Conservation (phyloP, 2,888 invertebrate genomes). For the Lepidocyrtinus sp. region DNA sequence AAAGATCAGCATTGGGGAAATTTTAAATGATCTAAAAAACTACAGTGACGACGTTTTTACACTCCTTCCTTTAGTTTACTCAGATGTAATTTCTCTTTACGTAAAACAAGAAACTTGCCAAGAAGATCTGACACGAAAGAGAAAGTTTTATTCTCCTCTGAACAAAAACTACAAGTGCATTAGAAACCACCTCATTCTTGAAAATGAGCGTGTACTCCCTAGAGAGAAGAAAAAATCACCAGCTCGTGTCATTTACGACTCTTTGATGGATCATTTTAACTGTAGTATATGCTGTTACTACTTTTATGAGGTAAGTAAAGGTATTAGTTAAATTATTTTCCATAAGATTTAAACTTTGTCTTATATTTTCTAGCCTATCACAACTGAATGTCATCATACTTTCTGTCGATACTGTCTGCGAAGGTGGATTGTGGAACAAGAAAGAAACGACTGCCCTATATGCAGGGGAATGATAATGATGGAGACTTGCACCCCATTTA, state of each 20-base stretch:
- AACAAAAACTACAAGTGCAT: neutral
- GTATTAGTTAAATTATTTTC: too few relatives aligned
- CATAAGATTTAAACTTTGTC: too few relatives aligned
- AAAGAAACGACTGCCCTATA: too few relatives aligned
- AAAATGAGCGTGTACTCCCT: neutral
- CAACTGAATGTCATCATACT: too few relatives aligned
- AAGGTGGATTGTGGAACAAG: too few relatives aligned
- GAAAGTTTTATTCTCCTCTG: neutral
- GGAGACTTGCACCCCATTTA: too few relatives aligned
- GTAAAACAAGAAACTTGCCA: neutral
- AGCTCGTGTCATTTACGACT: neutral
- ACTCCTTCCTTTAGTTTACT: neutral
- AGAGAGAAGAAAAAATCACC: neutral
- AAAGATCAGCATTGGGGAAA: neutral
- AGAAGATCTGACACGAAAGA: neutral
- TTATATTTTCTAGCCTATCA: too few relatives aligned
- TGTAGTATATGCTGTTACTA: too few relatives aligned
- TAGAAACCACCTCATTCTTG: neutral
- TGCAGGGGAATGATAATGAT: too few relatives aligned
- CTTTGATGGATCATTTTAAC: neutral
- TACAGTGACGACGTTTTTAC: neutral
- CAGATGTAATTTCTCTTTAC: neutral
- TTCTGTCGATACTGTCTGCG: too few relatives aligned
- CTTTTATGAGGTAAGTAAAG: too few relatives aligned
- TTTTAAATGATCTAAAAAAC: neutral